Base-by-base conservation (phyloP, 2,113 vertebrate species). In the Strix aluco region DNA sequence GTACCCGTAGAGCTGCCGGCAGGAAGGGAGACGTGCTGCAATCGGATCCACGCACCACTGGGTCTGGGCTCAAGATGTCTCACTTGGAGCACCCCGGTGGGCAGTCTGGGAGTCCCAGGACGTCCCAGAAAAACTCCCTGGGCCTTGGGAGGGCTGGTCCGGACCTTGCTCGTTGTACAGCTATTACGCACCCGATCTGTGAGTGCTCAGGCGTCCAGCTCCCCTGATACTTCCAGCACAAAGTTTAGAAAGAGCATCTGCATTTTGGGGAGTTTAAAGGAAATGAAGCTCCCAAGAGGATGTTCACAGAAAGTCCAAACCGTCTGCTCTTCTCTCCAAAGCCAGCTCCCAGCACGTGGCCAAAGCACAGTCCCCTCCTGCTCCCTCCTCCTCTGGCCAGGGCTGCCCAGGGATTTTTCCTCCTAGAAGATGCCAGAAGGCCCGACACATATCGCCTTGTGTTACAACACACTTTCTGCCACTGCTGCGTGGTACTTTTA, bases 31-130 rank as follows among this genome's bases (percentile, higher is more conserved):
- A 38, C 11, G 5, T 0, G 4, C 47, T 40, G 74, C 75, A 13
- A 5, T 1, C 3, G 49, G 40, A 70, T 36, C 51, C 4, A 1
- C 9, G 2, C 8, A 26, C 44, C 34, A 7, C 15, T 4, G 2
- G 61, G 6, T 42, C 27, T 74, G 61, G 23, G 40, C 38, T 49
- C 66, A 17, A 4, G 19, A 4, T 5, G 34, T 30, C 58, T 26
- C 5, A 0, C 65, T 46, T 5, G 14, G 57, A 27, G 34, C 5
- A 20, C 9, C 38, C 54, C 2, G 4, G 29, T 26, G 36, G 15
- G 15, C 63, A 18, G 46, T 57, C 77, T 55, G 2, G 0, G 70
- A 27, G 47, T 26, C 25, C 73, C 54, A 49, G 47, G 67, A 55
- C n/a, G 73, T 47, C 86, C 54, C 80, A 62, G 61, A 13, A 66